Base-by-base conservation (phyloP, 2,113 vertebrate species). In the Rana temporaria region DNA sequence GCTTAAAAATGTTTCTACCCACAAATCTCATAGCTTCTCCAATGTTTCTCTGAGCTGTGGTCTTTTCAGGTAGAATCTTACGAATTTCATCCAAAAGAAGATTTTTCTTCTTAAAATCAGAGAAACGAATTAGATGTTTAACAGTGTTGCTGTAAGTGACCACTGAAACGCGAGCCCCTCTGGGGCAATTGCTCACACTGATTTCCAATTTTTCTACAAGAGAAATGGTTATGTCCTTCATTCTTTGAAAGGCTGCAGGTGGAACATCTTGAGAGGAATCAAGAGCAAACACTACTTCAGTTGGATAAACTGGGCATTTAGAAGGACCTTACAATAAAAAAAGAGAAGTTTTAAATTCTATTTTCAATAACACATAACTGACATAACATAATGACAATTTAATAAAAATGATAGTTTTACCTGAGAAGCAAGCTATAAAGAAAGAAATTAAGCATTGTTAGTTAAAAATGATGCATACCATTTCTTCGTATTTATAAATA, bases 231-330 rank as follows among this genome's bases (percentile, higher is more conserved):
- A 90, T 89, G 4, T 68, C 80, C 26, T 90, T 95, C 93, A 97
- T 96, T 74, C 88, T 90, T 86, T 94, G 91, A 52, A 98, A 97
- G n/a, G 87, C 86, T 14, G n/a, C 20, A 16, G 82, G 71, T 0
- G 86, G 88, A 84, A 96, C 90, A 0, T 91, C 92, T 0, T 82
- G 86, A 2, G 96, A 97, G 93, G 95, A 93, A 86, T 97, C 96
- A 38, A 98, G 87, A 52, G 91, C 94, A 19, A 99, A 94, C 24
- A 95, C 94, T 88, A 97, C 89, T 87, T 98, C 96, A 0, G 94
- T 96, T 48, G 93, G 96, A 87, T 93, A 95, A 14, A 70, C 88
- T 0, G 95, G 96, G 65, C 96, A 97, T 0, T 53, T 79, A 0
- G 85, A 83, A 9, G 19, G 64, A 77, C 73, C 94, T 96, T 52